Conservation (phyloP, 2,888 invertebrate genomes). For the Mamestra brassicae region DNA sequence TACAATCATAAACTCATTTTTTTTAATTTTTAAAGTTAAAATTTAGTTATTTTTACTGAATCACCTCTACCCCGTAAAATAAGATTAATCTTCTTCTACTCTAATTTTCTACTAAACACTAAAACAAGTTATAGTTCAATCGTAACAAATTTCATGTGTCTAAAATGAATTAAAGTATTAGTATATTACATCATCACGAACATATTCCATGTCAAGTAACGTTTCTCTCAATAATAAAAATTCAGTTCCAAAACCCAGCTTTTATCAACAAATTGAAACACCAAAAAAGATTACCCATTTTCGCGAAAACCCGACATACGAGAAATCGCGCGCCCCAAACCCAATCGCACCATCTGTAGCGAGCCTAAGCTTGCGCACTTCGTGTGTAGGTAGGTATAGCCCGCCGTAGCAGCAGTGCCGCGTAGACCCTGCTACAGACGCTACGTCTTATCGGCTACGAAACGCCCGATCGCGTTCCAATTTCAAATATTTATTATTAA, state of each 20-base stretch:
- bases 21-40: too few relatives aligned
- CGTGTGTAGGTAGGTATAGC: conserved; percentile 52
- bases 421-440: conserved; percentile 76
- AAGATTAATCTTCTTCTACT: too few relatives aligned
- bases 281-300: conserved; percentile 28
- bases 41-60: too few relatives aligned
- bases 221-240: neutral
- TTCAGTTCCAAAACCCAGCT: neutral
- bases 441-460: conserved; percentile 76
- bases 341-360: conserved; percentile 66
- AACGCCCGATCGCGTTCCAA: conserved; percentile 66
- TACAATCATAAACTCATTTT: too few relatives aligned
- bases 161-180: neutral
- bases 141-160: too few relatives aligned
- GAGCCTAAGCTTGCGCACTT: conserved; percentile 77
- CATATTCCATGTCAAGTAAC: neutral
- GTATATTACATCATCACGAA: neutral
- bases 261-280: conserved; percentile 37
- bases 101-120: too few relatives aligned
- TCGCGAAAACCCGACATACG: conserved; percentile 15
- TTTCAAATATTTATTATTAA: conserved; percentile 45
- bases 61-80: too few relatives aligned
- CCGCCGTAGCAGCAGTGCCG: conserved; percentile 77
- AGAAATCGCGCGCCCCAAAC: conserved; percentile 22
- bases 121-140: too few relatives aligned